A percentile compares a stretch with the other conserved stretches of the same genome.
These are phyloP conservation scores for Ennomos quercinarius DNA, from an alignment of 2,888 invertebrate genomes.

Conservation along the genomic window DNA sequence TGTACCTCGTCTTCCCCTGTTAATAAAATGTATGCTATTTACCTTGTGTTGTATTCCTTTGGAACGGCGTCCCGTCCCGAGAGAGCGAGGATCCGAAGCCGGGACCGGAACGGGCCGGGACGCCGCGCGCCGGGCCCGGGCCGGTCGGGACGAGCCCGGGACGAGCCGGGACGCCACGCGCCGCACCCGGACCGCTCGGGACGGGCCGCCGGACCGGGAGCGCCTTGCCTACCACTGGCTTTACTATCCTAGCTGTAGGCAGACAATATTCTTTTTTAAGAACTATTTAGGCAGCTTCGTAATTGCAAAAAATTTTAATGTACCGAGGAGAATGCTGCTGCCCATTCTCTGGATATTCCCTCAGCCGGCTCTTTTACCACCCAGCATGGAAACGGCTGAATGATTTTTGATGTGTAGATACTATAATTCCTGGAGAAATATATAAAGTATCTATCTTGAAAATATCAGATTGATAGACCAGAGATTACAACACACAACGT, in stretches of 20 bases:
- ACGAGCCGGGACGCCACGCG: slow-evolving; percentile 14
- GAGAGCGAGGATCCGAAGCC: slow-evolving; percentile 74
- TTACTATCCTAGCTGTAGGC: slow-evolving; percentile 56
- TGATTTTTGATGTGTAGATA: no score
- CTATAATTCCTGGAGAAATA: no score
- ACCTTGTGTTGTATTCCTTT: slow-evolving; percentile 66
- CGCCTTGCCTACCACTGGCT: slow-evolving; percentile 70
- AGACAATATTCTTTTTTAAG: neutral
- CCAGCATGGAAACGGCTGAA: no score
- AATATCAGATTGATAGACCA: no score
- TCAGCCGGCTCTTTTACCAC: no score
- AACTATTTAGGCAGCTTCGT: no score
- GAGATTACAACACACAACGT: no score
- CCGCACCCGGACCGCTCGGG: slow-evolving; percentile 22
- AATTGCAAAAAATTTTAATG: no score
- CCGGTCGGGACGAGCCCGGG: slow-evolving; percentile 36
- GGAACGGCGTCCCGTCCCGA: slow-evolving; percentile 63
- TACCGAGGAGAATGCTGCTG: no score
- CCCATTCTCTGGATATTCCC: no score
- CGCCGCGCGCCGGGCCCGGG: slow-evolving; percentile 33
- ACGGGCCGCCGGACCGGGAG: slow-evolving; percentile 59
- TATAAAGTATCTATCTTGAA: no score
- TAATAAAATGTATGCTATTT: slow-evolving; percentile 22
- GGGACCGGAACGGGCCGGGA: slow-evolving; percentile 13
- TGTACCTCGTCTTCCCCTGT: no score